Evolutionary conservation across 2,888 invertebrate genomes (phyloP).

Genomic region (Acleris holmiana): DNA sequence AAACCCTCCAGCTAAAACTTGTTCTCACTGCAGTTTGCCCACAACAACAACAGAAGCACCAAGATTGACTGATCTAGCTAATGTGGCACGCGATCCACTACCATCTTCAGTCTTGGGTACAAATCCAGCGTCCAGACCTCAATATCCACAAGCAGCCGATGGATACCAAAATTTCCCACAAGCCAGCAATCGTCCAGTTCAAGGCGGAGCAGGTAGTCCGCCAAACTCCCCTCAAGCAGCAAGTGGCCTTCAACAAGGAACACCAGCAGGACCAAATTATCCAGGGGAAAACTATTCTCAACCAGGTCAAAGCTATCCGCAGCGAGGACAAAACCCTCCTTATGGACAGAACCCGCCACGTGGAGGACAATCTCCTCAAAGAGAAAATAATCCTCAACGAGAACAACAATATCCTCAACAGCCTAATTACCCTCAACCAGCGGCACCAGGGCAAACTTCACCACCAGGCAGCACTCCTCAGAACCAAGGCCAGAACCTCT

Average conservation of each 20-base stretch:
- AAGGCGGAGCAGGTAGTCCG: slow-evolving; percentile 9
- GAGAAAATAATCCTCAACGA: slow-evolving; percentile 34
- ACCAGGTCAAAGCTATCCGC: slow-evolving; percentile 31
- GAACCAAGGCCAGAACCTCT: slow-evolving; percentile 37
- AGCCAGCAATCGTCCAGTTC: slow-evolving; percentile 2
- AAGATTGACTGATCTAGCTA: slow-evolving; percentile 44
- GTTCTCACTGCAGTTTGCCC: slow-evolving; percentile 85
- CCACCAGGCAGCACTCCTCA: slow-evolving; percentile 27
- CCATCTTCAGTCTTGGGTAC: slow-evolving; percentile 32
- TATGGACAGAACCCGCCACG: slow-evolving; percentile 14
- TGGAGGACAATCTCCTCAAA: slow-evolving; percentile 23
- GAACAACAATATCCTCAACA: slow-evolving; percentile 17
- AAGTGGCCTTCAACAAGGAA: slow-evolving; percentile 1
- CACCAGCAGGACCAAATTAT: slow-evolving; percentile 28
- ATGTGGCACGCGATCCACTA: slow-evolving; percentile 42
- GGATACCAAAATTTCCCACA: slow-evolving; percentile 31
- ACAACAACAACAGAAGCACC: slow-evolving; percentile 72
- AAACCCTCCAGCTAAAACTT: slow-evolving; percentile 76
- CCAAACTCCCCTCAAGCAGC: slow-evolving; percentile 28
- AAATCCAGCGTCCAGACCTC: slow-evolving; percentile 33
- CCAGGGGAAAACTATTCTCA: slow-evolving; percentile 31
- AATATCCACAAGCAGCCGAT: slow-evolving; percentile 34
- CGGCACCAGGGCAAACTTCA: slow-evolving; percentile 26
- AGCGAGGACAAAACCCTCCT: slow-evolving; percentile 24
- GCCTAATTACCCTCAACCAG: slow-evolving; percentile 41